phyloP scores from a whole-genome alignment of 1,140 invertebrate species.

The Pseudobourletiella spinata region DNA sequence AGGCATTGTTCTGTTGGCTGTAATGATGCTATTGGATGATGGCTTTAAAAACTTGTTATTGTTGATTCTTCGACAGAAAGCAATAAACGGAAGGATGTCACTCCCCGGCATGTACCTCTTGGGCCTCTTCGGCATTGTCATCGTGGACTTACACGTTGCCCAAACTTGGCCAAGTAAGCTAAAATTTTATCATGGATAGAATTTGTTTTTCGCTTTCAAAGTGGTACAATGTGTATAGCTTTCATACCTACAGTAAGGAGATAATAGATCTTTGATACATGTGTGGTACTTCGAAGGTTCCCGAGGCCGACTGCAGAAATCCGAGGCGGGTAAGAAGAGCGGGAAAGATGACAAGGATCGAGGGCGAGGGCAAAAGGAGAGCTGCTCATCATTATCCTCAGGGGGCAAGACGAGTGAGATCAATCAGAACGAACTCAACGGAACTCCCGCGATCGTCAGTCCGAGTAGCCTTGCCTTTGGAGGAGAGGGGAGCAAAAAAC shows the following conservation, averaged over 20 bases:
- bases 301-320: neutral
- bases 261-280: neutral
- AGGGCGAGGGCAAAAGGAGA: neutral
- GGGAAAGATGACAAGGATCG: neutral
- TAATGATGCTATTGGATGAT: too few species aligned
- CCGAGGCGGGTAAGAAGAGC: neutral
- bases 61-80: too few species aligned
- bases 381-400: neutral
- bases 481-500: neutral
- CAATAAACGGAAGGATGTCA: too few species aligned
- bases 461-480: neutral
- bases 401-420: neutral
- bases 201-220: neutral
- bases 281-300: neutral
- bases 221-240: neutral
- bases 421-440: neutral
- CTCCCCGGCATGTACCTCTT: constrained; percentile 4
- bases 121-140: neutral
- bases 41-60: too few species aligned
- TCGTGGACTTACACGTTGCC: constrained; percentile 5
- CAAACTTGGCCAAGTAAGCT: constrained; percentile 12
- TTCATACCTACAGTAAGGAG: neutral
- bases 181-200: neutral
- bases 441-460: neutral
- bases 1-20: too few species aligned